Base-by-base conservation (phyloP, 2,797 vertebrate genomes). In the Cottoperca gobio region DNA sequence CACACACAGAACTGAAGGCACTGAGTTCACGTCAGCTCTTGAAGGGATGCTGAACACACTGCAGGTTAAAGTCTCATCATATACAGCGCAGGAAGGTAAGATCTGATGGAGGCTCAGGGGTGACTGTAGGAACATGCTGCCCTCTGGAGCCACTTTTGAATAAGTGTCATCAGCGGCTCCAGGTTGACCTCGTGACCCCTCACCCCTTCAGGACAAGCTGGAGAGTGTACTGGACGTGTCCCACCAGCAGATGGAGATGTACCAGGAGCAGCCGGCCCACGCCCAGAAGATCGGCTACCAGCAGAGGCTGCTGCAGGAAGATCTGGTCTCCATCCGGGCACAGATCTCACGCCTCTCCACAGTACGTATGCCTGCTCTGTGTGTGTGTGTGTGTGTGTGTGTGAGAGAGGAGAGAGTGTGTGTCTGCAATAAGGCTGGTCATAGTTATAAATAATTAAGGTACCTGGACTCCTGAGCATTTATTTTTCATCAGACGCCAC, bases 161-260 rank as follows among this genome's bases (percentile, higher is more conserved):
- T 37, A 2, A 40, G 7, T 58, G 23, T 13, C 14, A 17, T 17
- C n/a, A n/a, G n/a, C n/a, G n/a, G n/a, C n/a, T n/a, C n/a, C n/a
- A n/a, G n/a, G n/a, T n/a, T n/a, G n/a, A n/a, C n/a, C n/a, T n/a
- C n/a, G n/a, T n/a, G 4, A 23, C 61, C 45, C 8, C 16, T 53
- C 35, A 1, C 40, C 31, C 33, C 35, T 24, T 42, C 88, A 99
- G 98, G 98, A 98, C 88, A 97, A 97, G 88, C 88, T 99, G 81
- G 98, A 99, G 87, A 96, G 95, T 0, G 96, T 98, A 19, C 86
- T 99, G 86, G 97, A 97, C 73, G 93, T 98, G 77, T 95, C 97
- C 46, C 97, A 97, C 90, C 96, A 96, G 86, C 97, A 99, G 92
- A 97, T 96, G 96, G 97, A 98, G 82, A 95, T 96, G 91, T 98